Evolutionary conservation across 2,113 vertebrate genomes (phyloP).

Genomic region (Istiophorus platypterus): DNA sequence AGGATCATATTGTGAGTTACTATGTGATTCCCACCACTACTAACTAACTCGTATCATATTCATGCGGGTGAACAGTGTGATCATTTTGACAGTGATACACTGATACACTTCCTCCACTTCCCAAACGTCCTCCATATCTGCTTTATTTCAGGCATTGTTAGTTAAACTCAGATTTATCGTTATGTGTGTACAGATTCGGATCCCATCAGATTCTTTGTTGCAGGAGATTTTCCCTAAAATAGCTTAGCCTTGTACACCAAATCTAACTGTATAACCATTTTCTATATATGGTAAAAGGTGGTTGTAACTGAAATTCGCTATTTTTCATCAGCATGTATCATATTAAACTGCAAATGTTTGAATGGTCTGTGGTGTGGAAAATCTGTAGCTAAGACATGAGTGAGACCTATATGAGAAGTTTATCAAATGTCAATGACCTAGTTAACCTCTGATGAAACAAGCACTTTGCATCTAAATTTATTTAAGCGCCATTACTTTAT

Average conservation of each 20-base stretch:
- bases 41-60: background rate
- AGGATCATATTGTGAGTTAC: too few species aligned
- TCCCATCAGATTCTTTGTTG: background rate
- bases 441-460: background rate
- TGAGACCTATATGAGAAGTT: background rate
- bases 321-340: background rate
- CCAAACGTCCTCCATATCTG: background rate
- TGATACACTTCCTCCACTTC: background rate
- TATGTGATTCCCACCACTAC: too few species aligned
- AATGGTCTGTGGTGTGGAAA: background rate
- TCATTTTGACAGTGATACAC: background rate
- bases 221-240: background rate
- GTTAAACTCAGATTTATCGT: background rate
- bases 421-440: background rate
- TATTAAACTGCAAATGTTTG: background rate
- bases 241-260: background rate
- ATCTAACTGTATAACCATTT: background rate
- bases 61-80: background rate
- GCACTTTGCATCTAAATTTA: background rate
- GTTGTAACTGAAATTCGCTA: background rate
- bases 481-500: background rate
- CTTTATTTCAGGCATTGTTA: too few species aligned
- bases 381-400: background rate
- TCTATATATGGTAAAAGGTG: background rate
- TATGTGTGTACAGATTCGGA: background rate